phyloP scores from a whole-genome alignment of 2,113 vertebrate species.

The Cyanoliseus patagonus region DNA sequence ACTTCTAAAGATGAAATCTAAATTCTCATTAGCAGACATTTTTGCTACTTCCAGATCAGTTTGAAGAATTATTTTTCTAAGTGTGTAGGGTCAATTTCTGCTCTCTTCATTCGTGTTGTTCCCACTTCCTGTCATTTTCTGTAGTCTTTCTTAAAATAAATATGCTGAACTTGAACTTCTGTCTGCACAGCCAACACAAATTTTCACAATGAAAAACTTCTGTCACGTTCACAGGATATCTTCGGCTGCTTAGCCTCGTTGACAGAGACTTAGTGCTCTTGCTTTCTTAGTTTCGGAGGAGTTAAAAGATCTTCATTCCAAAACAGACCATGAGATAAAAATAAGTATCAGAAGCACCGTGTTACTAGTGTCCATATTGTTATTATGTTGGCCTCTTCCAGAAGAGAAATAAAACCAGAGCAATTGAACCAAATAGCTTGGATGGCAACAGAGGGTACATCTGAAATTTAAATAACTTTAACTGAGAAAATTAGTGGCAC shows the following conservation, averaged over 20 bases:
- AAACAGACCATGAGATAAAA: not conserved
- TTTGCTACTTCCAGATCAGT: not conserved
- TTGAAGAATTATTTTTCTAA: not conserved
- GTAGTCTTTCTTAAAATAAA: constrained; percentile 29
- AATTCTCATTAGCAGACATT: not conserved
- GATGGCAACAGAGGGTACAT: not conserved
- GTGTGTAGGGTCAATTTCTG: not conserved
- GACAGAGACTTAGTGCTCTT: not conserved
- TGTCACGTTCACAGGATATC: not conserved
- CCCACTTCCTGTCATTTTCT: constrained; percentile 31
- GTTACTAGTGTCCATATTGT: not conserved
- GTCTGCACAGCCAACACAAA: constrained; percentile 16
- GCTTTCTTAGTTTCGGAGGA: not conserved
- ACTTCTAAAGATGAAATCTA: not conserved
- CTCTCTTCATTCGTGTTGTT: not conserved
- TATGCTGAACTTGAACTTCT: not conserved
- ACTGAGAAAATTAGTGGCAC: not conserved
- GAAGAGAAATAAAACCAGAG: not conserved
- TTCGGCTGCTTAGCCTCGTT: not conserved
- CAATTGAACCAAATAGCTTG: not conserved
- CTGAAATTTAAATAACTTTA: not conserved
- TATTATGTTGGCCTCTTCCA: not conserved
- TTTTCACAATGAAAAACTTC: constrained; percentile 16
- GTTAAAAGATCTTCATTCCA: not conserved
- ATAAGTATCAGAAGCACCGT: not conserved